Base-by-base conservation (phyloP, 1,140 invertebrate genomes). In the Pentalonia nigronervosa region DNA sequence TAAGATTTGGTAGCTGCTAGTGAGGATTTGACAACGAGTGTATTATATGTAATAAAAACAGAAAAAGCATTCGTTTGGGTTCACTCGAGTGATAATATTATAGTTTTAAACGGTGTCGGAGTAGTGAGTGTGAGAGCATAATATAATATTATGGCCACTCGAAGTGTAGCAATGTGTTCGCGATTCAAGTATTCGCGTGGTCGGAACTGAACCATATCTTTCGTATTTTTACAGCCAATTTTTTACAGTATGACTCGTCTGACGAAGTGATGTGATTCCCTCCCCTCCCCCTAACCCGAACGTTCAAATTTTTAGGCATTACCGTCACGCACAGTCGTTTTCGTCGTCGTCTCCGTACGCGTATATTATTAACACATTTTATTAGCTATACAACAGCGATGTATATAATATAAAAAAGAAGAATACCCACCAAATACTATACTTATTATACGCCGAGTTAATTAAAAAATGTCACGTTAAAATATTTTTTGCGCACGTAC, bases 391-490 rank as follows among this genome's bases (percentile, higher is more conserved):
- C 30, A 76, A n/a, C n/a, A 76, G 60, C 60, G 14, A 76, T 76
- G 60, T n/a, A 76, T 76, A 76, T 76, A 76, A n/a, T n/a, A 76
- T 76, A 76, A 36, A 41, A 45, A 25, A 45, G 25, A 86, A 86
- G 41, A 47, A 25, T 23, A 45, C 84, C 84, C 4, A 86, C 84
- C 41, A 25, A 53, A 53, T 56, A 89, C 14, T 41, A 84, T 84
- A 23, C 17, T 56, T 36, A 76, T 76, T n/a, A 25, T 87, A 48
- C 86, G 45, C 50, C 14, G 36, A 36, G 88, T 89, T 81, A 91
- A 91, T 92, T 92, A 53, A 84, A 93, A 84, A 86, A 93, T 93
- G 76, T 93, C 91, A 93, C 91, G 91, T 86, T 86, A 45, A 1
- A 17, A 36, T 84, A 50, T 93, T 53, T 84, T 93, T 93, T 48